Evolutionary conservation across 2,888 invertebrate species (phyloP), one percentile per base, ranked within the genome.

Genomic region (Catocala nupta): DNA sequence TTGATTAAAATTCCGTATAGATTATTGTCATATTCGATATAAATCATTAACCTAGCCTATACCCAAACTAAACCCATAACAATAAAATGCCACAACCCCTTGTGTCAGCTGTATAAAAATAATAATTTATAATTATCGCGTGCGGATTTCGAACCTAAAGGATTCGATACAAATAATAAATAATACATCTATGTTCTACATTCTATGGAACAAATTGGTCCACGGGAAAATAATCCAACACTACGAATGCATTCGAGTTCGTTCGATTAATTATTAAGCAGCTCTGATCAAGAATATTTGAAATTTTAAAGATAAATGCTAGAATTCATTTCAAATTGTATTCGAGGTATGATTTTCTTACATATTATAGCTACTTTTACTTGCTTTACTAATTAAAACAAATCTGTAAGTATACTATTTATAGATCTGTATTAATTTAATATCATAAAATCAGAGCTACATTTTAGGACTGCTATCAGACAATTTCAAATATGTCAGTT

Each of bases 141-240:
- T 51, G 53, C 53, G 13, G 13, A 62, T 44, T 59, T 59, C 5
- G 25, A 68, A 60, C 55, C 50, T 55, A 44, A 50, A 47, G n/a
- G 36, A 51, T 44, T 33, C 11, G 52, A 65, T 58, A 49, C 50
- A 60, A 48, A 56, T 48, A 54, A 63, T 64, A 59, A 59, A 55
- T 59, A 49, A 63, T 39, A 16, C 49, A 65, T 63, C 51, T 59
- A 62, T 60, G 39, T 52, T 68, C 71, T 72, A 75, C 56, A 62
- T 55, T 63, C 62, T 73, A 77, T 65, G 65, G 59, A 66, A 72
- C 60, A 68, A 71, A 71, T 78, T 81, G 80, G 80, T 80, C 77
- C 80, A 70, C 68, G 63, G 62, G 63, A 70, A 58, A 65, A 66
- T 51, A 67, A 63, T 69, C 50, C 64, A 75, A 72, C 54, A 60